phyloP scores from a whole-genome alignment of 2,797 vertebrate genomes.

The Eleutherodactylus coqui region DNA sequence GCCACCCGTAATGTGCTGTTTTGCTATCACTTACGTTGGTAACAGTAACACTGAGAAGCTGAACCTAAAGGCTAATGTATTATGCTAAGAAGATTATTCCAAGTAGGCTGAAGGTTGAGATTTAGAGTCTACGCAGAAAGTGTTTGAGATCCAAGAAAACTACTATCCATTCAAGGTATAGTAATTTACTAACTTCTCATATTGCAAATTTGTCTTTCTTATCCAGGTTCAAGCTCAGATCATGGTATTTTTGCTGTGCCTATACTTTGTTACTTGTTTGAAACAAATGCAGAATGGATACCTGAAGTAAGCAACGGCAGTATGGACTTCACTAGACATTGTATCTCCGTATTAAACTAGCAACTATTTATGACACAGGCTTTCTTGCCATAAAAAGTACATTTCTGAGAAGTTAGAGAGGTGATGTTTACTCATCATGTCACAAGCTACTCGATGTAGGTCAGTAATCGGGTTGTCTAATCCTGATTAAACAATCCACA shows the following conservation, averaged over 20 bases:
- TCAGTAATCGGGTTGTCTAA: neutral
- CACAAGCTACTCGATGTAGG: neutral
- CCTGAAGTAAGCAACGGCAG: neutral
- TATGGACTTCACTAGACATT: neutral
- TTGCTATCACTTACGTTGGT: neutral
- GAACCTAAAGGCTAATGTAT: constrained; percentile 33
- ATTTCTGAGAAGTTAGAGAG: neutral
- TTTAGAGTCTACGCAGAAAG: constrained; percentile 15
- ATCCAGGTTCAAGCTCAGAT: too few relatives aligned
- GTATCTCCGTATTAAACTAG: neutral
- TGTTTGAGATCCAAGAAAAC: constrained; percentile 2
- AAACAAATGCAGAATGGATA: neutral
- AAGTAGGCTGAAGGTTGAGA: constrained; percentile 21
- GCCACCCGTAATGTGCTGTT: neutral
- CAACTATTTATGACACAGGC: neutral
- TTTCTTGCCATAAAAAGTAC: neutral
- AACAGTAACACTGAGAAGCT: constrained; percentile 10
- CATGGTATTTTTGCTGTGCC: too few relatives aligned
- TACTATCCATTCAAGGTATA: constrained; percentile 16
- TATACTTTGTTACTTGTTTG: too few relatives aligned
- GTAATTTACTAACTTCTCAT: neutral
- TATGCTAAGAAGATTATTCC: constrained; percentile 52
- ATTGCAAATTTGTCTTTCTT: neutral
- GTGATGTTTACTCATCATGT: neutral
- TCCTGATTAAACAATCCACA: neutral